Conservation (phyloP, 2,797 vertebrate genomes). For the Ctenopoma multispine region DNA sequence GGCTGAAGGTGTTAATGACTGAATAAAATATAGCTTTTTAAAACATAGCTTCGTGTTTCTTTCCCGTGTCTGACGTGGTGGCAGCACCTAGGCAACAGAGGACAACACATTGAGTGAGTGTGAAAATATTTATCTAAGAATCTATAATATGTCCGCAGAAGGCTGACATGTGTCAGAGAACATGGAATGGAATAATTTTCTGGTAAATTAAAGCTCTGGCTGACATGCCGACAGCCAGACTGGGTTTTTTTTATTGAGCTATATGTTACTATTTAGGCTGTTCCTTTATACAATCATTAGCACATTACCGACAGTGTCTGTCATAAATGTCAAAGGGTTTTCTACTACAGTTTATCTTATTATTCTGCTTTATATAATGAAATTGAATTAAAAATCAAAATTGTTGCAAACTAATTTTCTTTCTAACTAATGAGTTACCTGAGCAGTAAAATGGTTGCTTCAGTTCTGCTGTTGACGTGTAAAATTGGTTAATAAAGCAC, state of each 20-base stretch:
- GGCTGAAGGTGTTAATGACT: constrained; percentile 66
- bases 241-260: constrained; percentile 20
- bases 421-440: neutral
- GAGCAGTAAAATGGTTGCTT: neutral
- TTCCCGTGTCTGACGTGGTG: constrained; percentile 48
- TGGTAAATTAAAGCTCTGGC: constrained; percentile 34
- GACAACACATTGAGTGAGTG: constrained; percentile 36
- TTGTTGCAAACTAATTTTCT: neutral
- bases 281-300: constrained; percentile 21
- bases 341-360: no score
- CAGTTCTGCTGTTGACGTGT: neutral
- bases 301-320: constrained; percentile 7
- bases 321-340: no score
- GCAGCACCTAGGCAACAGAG: constrained; percentile 55
- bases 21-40: constrained; percentile 56
- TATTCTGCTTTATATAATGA: no score
- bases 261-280: constrained; percentile 10
- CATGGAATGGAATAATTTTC: constrained; percentile 22
- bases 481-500: neutral
- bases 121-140: constrained; percentile 69
- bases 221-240: constrained; percentile 3
- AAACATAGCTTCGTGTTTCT: constrained; percentile 59
- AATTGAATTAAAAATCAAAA: no score
- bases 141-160: constrained; percentile 48
- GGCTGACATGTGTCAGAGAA: constrained; percentile 17